A percentile compares a stretch with the other conserved stretches of the same genome.
Evolutionary conservation across 2,797 vertebrate genomes (phyloP).

Genomic region (Rallus crepitans): DNA sequence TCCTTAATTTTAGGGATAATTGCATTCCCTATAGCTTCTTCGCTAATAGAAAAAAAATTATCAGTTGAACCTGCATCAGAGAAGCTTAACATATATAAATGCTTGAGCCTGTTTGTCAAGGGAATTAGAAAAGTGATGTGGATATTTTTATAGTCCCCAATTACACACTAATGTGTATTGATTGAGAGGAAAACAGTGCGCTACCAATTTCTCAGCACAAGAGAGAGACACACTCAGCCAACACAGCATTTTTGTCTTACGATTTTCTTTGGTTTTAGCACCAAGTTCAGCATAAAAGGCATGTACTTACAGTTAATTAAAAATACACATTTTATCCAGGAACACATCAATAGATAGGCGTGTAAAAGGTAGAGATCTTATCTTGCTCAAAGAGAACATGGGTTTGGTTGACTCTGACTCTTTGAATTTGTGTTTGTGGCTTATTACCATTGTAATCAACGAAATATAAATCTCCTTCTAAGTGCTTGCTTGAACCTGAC

Average conservation of each 20-base stretch:
- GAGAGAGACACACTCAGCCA: background rate
- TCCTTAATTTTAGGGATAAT: background rate
- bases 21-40: background rate
- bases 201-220: background rate
- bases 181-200: background rate
- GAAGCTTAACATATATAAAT: background rate
- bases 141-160: constrained; percentile 27
- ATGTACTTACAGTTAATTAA: constrained; percentile 63
- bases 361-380: constrained; percentile 61
- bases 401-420: constrained; percentile 59
- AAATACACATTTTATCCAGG: constrained; percentile 50
- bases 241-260: background rate
- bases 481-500: background rate
- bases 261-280: constrained; percentile 22
- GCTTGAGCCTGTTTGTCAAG: background rate
- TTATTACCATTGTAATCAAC: constrained; percentile 62
- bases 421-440: constrained; percentile 70
- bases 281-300: constrained; percentile 23
- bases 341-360: constrained; percentile 60
- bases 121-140: constrained; percentile 12
- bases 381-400: constrained; percentile 60
- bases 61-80: background rate
- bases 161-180: constrained; percentile 9
- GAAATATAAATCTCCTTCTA: constrained; percentile 57
- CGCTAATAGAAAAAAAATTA: background rate